Conservation (phyloP, 2,888 invertebrate species). For the Bembecia ichneumoniformis region DNA sequence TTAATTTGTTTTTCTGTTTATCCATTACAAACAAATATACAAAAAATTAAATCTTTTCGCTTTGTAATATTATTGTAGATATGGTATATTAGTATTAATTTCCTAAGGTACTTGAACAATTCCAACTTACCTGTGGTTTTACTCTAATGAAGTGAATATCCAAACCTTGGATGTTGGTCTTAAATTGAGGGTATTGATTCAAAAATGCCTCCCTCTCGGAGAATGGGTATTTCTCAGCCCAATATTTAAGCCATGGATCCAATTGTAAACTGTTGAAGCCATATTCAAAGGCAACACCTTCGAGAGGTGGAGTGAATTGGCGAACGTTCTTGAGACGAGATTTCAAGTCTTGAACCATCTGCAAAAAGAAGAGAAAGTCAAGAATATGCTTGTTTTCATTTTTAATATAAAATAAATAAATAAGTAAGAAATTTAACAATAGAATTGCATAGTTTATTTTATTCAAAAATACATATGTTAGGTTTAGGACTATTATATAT, state of each 20-base stretch:
- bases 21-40: no score
- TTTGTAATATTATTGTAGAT: no score
- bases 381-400: no score
- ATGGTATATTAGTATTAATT: no score
- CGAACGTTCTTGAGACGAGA: constrained; percentile 11
- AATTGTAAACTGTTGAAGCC: constrained; percentile 79
- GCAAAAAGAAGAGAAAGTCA: not conserved
- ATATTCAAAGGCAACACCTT: constrained; percentile 78
- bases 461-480: no score
- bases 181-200: constrained; percentile 78
- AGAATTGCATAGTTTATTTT: no score
- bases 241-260: constrained; percentile 75
- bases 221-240: constrained; percentile 76
- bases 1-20: no score
- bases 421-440: not conserved
- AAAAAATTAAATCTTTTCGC: no score
- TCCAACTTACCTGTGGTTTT: constrained; percentile 45
- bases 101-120: no score
- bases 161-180: constrained; percentile 77
- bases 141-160: constrained; percentile 79
- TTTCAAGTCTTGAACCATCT: constrained; percentile 14
- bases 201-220: constrained; percentile 71
- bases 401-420: not conserved
- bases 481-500: no score
- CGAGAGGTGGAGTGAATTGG: constrained; percentile 56